Conservation (phyloP, 1,140 invertebrate genomes). For the Cyrtorhinus lividipennis region DNA sequence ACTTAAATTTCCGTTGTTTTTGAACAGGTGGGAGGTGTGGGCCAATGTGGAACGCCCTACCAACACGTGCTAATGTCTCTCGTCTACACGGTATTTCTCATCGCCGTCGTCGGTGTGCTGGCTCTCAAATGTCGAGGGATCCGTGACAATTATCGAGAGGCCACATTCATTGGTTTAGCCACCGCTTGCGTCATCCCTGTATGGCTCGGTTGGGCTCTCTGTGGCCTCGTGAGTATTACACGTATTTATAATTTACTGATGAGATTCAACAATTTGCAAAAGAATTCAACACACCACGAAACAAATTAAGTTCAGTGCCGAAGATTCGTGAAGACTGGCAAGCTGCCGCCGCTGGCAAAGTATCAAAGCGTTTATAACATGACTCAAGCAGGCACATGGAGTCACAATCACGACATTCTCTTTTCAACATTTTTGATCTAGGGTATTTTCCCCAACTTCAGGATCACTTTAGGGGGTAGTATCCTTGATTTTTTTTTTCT, state of each 20-base stretch:
- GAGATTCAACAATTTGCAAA: background rate
- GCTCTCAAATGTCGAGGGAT: constrained; percentile 72
- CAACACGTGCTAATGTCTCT: constrained; percentile 60
- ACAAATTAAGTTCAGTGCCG: background rate
- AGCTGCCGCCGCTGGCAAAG: too few species aligned
- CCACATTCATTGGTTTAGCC: constrained; percentile 73
- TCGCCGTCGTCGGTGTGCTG: constrained; percentile 66
- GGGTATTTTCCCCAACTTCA: too few species aligned
- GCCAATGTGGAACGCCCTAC: constrained; percentile 45
- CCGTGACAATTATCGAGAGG: constrained; percentile 84
- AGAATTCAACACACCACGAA: background rate
- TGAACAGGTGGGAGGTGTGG: constrained; percentile 22
- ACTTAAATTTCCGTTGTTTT: too few species aligned
- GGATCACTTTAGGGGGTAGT: too few species aligned
- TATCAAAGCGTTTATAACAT: too few species aligned
- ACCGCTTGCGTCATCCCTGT: constrained; percentile 68
- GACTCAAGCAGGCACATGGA: too few species aligned
- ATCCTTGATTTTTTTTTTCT: too few species aligned
- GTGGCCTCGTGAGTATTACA: constrained; percentile 23
- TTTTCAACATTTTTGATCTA: too few species aligned
- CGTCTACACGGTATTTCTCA: constrained; percentile 65
- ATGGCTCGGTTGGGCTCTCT: constrained; percentile 65
- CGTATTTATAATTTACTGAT: too few species aligned
- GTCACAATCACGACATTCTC: too few species aligned
- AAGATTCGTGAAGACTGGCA: background rate